Evolutionary conservation across 2,888 invertebrate species (phyloP), one percentile per base, ranked within the genome.

Genomic region (Microplitis manilae): DNA sequence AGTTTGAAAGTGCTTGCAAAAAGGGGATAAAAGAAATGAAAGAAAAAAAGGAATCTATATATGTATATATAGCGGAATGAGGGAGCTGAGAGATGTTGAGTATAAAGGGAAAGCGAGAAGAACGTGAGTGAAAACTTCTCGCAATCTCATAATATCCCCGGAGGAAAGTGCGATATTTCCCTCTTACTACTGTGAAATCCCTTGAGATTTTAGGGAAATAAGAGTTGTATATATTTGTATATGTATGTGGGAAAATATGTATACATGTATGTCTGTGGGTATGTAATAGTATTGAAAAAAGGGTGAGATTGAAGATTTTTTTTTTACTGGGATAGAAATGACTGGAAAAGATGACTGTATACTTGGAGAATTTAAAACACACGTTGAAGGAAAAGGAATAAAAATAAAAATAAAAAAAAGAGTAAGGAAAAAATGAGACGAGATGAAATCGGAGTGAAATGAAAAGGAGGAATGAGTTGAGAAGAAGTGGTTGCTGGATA

Each of bases 121-220:
- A 62, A 62, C 61, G 41, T 69, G 79, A 81, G 81, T 79, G 81
- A 81, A 81, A 81, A 81, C 79, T 83, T 81, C 82, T 81, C 80
- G 86, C 85, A 87, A 87, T 87, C 86, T 86, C 86, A 84, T 87
- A 86, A 87, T 87, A 86, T 84, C 85, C 84, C 84, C 74, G 81
- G 79, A 77, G 85, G 84, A 84, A 84, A 83, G 84, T 83, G 83
- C 86, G 84, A 83, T 83, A 50, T 50, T 83, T 65, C 79, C 79
- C 81, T 68, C 79, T 68, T 50, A 15, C 68, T 5, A 13, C 79
- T 81, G 73, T 84, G 82, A 85, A 84, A 87, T 87, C 87, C 86
- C 86, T 77, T 76, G 86, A 84, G 87, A 85, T 86, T 84, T 85
- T 84, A 83, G 83, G 83, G 85, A 84, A 86, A 87, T 86, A 85